These are phyloP conservation scores for Prochilodus magdalenae DNA, from an alignment of 2,113 vertebrate species.

Conservation along the genomic window DNA sequence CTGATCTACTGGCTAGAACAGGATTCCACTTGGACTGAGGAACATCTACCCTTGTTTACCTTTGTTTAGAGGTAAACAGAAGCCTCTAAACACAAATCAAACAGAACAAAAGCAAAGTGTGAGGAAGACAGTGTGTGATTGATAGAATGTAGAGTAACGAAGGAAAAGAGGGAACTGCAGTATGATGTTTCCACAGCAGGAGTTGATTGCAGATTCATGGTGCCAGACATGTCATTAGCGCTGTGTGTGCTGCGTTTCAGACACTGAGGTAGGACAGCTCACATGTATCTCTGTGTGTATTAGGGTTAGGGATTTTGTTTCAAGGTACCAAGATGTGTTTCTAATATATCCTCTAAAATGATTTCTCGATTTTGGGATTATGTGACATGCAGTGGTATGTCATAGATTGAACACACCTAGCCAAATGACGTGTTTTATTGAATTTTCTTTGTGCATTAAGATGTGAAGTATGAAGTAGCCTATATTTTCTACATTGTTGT, in stretches of 20 bases:
- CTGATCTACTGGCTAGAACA: conserved; percentile 47
- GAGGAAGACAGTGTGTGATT: neutral
- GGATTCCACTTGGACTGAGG: conserved; percentile 10
- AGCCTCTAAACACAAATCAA: conserved; percentile 5
- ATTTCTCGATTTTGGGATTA: too few relatives aligned
- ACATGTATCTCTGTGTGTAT: conserved; percentile 12
- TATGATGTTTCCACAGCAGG: neutral
- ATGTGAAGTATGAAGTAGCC: too few relatives aligned
- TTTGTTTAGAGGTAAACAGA: conserved; percentile 16
- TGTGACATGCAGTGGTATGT: too few relatives aligned
- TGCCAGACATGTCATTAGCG: conserved; percentile 16
- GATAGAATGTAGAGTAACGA: neutral
- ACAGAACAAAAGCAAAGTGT: neutral
- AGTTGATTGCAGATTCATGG: neutral
- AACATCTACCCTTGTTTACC: conserved; percentile 11
- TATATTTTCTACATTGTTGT: too few relatives aligned
- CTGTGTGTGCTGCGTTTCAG: conserved; percentile 47
- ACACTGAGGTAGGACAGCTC: conserved; percentile 58
- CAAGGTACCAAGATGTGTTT: too few relatives aligned
- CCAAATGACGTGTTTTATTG: too few relatives aligned
- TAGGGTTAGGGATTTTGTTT: too few relatives aligned
- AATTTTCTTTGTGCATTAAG: too few relatives aligned
- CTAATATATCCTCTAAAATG: too few relatives aligned
- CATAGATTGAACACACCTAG: too few relatives aligned
- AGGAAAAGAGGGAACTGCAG: neutral